Conservation (phyloP, 35 echinoderm and acorn worm genomes). For the Heliocidaris erythrogramma region DNA sequence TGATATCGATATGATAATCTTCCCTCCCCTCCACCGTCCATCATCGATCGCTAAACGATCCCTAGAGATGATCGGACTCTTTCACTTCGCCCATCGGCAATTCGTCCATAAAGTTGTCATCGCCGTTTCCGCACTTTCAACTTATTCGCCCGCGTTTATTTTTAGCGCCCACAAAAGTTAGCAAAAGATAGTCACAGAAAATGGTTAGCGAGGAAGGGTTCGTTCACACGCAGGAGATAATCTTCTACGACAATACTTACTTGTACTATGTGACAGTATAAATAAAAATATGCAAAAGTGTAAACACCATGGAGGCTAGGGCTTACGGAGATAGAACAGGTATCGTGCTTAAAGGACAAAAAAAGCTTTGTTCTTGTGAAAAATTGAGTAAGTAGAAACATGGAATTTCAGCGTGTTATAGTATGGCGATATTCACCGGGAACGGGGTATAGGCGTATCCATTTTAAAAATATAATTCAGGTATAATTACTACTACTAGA, state of each 20-base stretch:
- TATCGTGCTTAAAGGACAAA: too few relatives aligned
- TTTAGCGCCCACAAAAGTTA: constrained; percentile 26
- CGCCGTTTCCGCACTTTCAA: constrained; percentile 1
- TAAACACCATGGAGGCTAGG: too few relatives aligned
- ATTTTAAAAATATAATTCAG: too few relatives aligned
- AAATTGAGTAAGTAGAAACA: too few relatives aligned
- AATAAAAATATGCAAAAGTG: too few relatives aligned
- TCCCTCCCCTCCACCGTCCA: constrained; percentile 14
- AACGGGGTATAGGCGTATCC: too few relatives aligned
- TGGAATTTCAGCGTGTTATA: too few relatives aligned
- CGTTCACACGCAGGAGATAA: neutral
- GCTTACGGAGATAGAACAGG: too few relatives aligned
- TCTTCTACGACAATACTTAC: neutral
- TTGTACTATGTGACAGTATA: too few relatives aligned
- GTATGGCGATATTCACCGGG: too few relatives aligned
- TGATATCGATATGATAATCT: neutral
- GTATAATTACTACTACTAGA: too few relatives aligned
- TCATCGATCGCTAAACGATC: constrained; percentile 16
- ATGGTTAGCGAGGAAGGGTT: neutral
- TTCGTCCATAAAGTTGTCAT: constrained; percentile 39
- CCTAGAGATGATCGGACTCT: constrained; percentile 8
- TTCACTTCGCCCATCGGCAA: constrained; percentile 17
- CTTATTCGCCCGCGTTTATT: neutral
- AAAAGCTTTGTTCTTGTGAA: too few relatives aligned
- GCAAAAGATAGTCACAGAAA: constrained; percentile 7